Evolutionary conservation across 2,797 vertebrate species (phyloP), one percentile per base, ranked within the genome.

Genomic region (Microctenopoma steveboyesi): DNA sequence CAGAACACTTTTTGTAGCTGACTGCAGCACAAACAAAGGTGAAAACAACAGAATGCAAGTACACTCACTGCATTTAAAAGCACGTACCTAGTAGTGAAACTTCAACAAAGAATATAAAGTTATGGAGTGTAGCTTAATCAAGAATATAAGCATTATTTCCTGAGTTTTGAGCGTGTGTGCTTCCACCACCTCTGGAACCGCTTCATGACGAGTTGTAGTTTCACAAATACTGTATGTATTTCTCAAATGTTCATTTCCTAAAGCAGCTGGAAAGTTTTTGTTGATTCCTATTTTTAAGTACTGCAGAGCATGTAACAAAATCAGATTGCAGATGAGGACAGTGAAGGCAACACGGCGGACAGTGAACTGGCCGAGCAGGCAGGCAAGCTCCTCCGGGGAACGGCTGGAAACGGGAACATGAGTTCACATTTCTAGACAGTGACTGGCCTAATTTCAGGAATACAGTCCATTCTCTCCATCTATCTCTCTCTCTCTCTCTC

Each of bases 371-470:
- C 80, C 47, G 42, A 72, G 65, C 78, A 59, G 76, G 58, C 72
- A 55, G 66, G 49, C 71, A 42, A 13, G 54, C 61, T 85, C 81
- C 88, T 90, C 83, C 12, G 50, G 84, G 87, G 67, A 90, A 87
- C 22, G 72, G 46, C 63, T 80, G 54, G 73, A 87, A 90, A 89
- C 16, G 63, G 82, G 86, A 92, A 86, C 81, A 84, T 84, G 85
- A 87, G 83, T 91, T 85, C 88, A 90, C 82, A 85, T 88, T 88
- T 90, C 84, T 85, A 87, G 87, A 92, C 86, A 90, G 80, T 82
- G 78, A 86, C 85, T 92, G 90, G 85, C 91, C 90, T 89, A 90
- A 80, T 88, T 93, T 91, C 74, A 84, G 81, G 78, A 86, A 78
- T 64, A 81, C 69, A 78, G 70, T 63, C 78, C 72, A 58, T 71